These are phyloP conservation scores for Misgurnus mizolepis DNA, from an alignment of 2,113 vertebrate genomes.

Conservation along the genomic window DNA sequence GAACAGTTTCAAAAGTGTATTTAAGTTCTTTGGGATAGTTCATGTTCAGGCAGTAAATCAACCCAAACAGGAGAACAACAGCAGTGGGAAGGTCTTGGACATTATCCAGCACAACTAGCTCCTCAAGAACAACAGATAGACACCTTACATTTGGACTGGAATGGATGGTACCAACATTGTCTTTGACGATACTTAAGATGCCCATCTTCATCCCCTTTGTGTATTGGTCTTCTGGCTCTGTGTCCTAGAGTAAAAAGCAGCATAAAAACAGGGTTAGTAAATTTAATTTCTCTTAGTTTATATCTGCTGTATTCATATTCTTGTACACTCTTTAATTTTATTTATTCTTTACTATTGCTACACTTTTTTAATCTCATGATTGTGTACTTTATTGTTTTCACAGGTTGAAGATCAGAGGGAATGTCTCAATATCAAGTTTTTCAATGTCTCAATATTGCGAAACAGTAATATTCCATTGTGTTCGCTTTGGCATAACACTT, in stretches of 20 bases:
- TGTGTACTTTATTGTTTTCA: background rate
- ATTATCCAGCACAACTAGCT: too few relatives aligned
- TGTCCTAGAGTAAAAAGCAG: background rate
- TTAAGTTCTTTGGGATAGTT: constrained; percentile 33
- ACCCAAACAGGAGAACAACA: constrained; percentile 11
- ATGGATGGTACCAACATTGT: too few relatives aligned
- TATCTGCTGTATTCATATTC: too few relatives aligned
- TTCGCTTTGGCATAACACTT: background rate
- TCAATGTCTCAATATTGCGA: background rate
- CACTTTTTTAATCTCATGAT: background rate
- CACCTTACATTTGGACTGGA: too few relatives aligned
- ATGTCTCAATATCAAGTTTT: background rate
- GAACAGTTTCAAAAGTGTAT: constrained; percentile 32
- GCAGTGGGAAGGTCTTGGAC: too few relatives aligned
- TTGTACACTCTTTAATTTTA: too few relatives aligned
- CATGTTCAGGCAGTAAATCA: constrained; percentile 25
- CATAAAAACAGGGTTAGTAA: background rate
- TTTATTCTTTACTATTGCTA: background rate
- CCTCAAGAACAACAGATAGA: too few relatives aligned
- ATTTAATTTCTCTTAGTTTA: background rate
- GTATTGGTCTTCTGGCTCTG: constrained; percentile 1
- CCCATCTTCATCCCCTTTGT: background rate
- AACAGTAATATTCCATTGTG: too few relatives aligned
- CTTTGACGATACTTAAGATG: too few relatives aligned
- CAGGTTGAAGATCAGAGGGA: background rate